These are phyloP conservation scores for Pseudochaenichthys georgianus DNA, from an alignment of 2,797 vertebrate genomes.

Conservation along the genomic window DNA sequence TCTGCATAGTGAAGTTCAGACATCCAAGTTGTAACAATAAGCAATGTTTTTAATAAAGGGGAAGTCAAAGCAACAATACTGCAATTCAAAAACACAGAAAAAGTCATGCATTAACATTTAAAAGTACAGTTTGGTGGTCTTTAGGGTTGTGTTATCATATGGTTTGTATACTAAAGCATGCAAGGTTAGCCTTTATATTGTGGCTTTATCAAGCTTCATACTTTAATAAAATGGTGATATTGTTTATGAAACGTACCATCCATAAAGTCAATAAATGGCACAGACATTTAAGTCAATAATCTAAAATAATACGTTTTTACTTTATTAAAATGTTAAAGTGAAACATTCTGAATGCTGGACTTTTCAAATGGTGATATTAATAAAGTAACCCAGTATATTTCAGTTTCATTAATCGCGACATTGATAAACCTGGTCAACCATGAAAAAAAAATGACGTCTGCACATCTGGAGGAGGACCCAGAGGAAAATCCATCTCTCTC, in stretches of 20 bases:
- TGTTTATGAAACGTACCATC: too few species aligned
- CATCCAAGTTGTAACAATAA: not conserved
- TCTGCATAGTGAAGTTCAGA: not conserved
- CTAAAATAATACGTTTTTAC: too few species aligned
- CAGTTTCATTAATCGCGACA: not conserved
- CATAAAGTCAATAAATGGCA: too few species aligned
- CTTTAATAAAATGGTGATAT: too few species aligned
- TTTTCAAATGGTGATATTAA: too few species aligned
- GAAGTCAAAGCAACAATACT: not conserved
- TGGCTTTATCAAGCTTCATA: too few species aligned
- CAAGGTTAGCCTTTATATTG: too few species aligned
- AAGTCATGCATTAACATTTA: not conserved
- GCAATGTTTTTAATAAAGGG: not conserved
- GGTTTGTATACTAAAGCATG: too few species aligned
- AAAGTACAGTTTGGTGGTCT: too few species aligned
- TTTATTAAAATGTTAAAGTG: too few species aligned
- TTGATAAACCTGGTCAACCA: slow-evolving; percentile 1
- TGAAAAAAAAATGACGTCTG: slow-evolving; percentile 43
- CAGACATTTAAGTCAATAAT: not conserved
- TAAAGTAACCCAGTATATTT: not conserved
- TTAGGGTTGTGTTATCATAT: too few species aligned
- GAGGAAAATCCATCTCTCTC: slow-evolving; percentile 39
- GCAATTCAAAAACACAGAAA: not conserved
- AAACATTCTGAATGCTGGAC: too few species aligned
- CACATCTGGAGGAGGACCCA: slow-evolving; percentile 81